These are phyloP conservation scores for Bergia sp. DNA, from an alignment of 92 coral and sea anemone genomes.

Conservation along the genomic window DNA sequence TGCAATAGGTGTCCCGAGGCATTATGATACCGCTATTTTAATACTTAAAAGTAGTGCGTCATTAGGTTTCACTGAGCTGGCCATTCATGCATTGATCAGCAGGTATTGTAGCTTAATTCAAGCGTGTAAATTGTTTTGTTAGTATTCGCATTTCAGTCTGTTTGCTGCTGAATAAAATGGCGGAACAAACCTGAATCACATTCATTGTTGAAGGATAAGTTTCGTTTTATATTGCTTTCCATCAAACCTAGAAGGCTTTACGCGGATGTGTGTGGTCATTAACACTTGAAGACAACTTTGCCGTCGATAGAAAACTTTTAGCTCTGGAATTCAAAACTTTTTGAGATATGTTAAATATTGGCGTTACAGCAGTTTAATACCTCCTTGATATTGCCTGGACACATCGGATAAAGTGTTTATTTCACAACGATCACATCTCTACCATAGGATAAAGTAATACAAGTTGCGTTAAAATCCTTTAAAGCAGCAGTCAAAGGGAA, in stretches of 20 bases:
- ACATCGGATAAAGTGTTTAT: neutral
- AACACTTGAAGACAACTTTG: neutral
- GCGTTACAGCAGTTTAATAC: neutral
- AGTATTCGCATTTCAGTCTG: constrained; percentile 7
- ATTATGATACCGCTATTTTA: too few species aligned
- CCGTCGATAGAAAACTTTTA: neutral
- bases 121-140: constrained; percentile 24
- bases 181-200: neutral
- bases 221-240: neutral
- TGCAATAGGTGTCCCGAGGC: too few species aligned
- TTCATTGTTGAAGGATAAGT: neutral
- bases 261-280: neutral
- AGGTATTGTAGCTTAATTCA: neutral
- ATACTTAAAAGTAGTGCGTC: neutral
- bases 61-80: too few species aligned
- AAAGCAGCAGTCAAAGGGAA: neutral
- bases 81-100: too few species aligned
- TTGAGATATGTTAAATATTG: neutral
- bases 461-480: neutral
- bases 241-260: neutral
- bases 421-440: neutral
- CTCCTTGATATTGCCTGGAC: neutral
- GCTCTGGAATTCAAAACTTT: neutral
- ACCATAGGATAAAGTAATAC: neutral
- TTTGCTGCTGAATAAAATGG: neutral